Percentiles rank a stretch among this genome's conserved stretches.
Conservation (phyloP, 2,888 invertebrate genomes). For the Oasisia sp. region DNA sequence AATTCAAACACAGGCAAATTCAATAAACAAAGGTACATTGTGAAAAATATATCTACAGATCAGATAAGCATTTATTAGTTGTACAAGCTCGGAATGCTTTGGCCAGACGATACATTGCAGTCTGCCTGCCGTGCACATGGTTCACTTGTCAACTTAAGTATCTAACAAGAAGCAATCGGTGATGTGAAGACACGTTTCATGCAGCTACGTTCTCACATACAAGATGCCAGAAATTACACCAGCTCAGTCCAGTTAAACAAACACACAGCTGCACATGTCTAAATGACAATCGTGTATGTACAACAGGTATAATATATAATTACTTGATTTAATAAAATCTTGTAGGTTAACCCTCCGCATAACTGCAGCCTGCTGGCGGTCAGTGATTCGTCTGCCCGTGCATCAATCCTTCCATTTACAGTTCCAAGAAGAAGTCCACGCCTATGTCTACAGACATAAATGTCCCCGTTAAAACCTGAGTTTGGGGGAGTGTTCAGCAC, state of each 20-base stretch:
- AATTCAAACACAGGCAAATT: not conserved
- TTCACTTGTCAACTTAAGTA: slow-evolving; percentile 1
- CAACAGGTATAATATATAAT: slow-evolving; percentile 5
- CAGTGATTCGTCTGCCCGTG: not conserved
- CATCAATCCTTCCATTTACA: not conserved
- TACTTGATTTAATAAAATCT: not conserved
- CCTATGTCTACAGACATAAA: not conserved
- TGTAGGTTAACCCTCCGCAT: slow-evolving; percentile 10
- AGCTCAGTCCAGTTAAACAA: slow-evolving; percentile 2
- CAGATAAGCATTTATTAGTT: not conserved
- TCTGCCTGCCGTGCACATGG: not conserved
- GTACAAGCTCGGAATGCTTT: slow-evolving; percentile 17
- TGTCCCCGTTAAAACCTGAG: not conserved
- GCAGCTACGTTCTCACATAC: not conserved
- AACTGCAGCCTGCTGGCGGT: not conserved
- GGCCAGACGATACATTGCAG: not conserved
- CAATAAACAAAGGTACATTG: slow-evolving; percentile 13
- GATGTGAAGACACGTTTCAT: not conserved
- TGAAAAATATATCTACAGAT: not conserved
- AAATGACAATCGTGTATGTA: not conserved
- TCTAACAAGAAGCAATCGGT: slow-evolving; percentile 12
- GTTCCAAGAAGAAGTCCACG: not conserved
- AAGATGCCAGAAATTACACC: not conserved
- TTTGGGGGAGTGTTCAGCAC: not conserved
- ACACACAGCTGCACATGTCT: not conserved